Evolutionary conservation across 2,888 invertebrate genomes (phyloP), one percentile per base, ranked within the genome.

Genomic region (Trisateles emortualis): DNA sequence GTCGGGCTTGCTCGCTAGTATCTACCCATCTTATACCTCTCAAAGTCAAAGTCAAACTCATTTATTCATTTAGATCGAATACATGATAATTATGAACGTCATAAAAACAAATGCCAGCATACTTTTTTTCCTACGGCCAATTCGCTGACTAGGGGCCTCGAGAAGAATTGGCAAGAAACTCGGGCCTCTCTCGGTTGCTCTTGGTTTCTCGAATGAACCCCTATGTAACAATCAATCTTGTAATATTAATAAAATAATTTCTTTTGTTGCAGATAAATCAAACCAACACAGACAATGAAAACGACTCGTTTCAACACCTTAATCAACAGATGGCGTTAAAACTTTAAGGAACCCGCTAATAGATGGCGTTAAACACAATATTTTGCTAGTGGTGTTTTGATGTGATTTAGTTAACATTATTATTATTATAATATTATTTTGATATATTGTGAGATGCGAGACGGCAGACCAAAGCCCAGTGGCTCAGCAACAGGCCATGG

Each of bases 381-480:
- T 51, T 44, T 48, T 67, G 50, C 52, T 62, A 59, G 65, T 67
- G 69, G 64, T 63, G 63, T 64, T 57, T 48, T 48, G 64, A 75
- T 77, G 78, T 66, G 64, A 57, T 72, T 72, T 68, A 60, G 66
- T 73, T 77, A 68, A 63, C 78, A 72, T 75, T 68, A 66, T 72
- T 64, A 67, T 67, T 75, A 79, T 78, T 80, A 78, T 63, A 71
- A 72, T 44, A 39, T 48, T 43, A 42, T 47, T 48, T 53, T 16
- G 43, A 16, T 47, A 47, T 41, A 43, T 53, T 54, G 86, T 88
- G 91, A 88, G 59, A 92, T 92, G 92, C 87, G 90, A 89, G 90
- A 92, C 79, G 87, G 89, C 61, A 88, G 71, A 62, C 79, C 88
- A 47, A 87, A 88, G 76, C 87, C 91, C 43, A 88, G 90, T 77